Percentiles rank a stretch among this genome's conserved stretches.
These are phyloP conservation scores for Egretta garzetta DNA, from an alignment of 2,113 vertebrate genomes.

Conservation along the genomic window DNA sequence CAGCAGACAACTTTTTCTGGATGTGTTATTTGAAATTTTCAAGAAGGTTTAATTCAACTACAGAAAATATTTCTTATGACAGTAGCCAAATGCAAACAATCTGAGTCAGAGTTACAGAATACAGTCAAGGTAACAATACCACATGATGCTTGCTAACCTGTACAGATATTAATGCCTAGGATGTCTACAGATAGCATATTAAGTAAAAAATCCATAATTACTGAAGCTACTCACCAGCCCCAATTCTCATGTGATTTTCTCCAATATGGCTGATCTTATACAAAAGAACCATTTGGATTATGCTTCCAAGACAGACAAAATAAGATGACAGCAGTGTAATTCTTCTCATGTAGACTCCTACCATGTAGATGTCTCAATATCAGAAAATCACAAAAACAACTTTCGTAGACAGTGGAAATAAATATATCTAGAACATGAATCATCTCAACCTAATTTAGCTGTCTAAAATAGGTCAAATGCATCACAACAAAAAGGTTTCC, in stretches of 20 bases:
- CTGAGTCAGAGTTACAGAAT: neutral
- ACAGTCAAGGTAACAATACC: neutral
- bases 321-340: neutral
- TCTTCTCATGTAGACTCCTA: neutral
- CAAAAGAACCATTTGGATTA: neutral
- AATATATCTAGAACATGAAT: neutral
- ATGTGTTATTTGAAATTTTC: neutral
- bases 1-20: rapidly evolving
- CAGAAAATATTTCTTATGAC: neutral
- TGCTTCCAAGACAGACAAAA: neutral
- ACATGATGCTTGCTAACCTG: neutral
- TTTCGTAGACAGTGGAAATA: neutral
- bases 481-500: neutral
- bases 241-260: neutral
- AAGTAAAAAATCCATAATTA: neutral
- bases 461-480: neutral
- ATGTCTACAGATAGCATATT: neutral
- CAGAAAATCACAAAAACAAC: neutral
- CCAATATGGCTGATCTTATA: neutral
- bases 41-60: neutral
- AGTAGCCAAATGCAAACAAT: neutral
- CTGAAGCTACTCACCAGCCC: neutral
- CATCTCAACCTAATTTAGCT: neutral
- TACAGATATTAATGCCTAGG: neutral
- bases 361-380: neutral